phyloP scores from a whole-genome alignment of 1,140 invertebrate genomes.

The Scylla paramamosain region DNA sequence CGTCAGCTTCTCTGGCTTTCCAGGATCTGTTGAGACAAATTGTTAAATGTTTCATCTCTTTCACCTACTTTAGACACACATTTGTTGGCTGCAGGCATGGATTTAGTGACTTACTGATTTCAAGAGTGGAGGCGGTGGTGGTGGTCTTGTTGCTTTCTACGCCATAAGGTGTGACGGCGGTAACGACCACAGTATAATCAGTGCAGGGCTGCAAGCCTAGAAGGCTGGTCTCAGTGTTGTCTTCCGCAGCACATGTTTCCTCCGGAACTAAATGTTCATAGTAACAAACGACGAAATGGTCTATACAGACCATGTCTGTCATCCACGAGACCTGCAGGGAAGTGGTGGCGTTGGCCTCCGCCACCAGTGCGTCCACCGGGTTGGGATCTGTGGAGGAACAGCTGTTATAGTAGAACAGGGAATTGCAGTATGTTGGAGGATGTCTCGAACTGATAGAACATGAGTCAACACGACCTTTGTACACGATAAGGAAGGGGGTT shows the following conservation, averaged over 20 bases:
- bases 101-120: neutral
- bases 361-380: conserved; percentile 16
- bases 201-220: conserved; percentile 24
- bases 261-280: conserved; percentile 45
- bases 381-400: conserved; percentile 31
- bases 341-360: neutral
- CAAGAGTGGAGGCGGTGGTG: neutral
- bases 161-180: conserved; percentile 11
- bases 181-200: conserved; percentile 52
- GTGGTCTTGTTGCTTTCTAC: neutral
- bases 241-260: neutral
- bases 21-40: conserved; percentile 49
- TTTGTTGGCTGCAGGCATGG: neutral
- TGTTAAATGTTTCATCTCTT: neutral
- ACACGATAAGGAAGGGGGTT: too few relatives aligned
- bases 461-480: too few relatives aligned
- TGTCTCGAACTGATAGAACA: too few relatives aligned
- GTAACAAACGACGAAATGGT: conserved; percentile 59
- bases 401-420: neutral
- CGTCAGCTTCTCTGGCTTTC: conserved; percentile 33
- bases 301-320: neutral
- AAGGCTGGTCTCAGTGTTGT: neutral
- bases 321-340: conserved; percentile 51
- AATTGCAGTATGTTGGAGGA: neutral
- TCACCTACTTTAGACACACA: neutral